Base-by-base conservation (phyloP, 1,140 invertebrate genomes). In the Drosophila mauritiana region DNA sequence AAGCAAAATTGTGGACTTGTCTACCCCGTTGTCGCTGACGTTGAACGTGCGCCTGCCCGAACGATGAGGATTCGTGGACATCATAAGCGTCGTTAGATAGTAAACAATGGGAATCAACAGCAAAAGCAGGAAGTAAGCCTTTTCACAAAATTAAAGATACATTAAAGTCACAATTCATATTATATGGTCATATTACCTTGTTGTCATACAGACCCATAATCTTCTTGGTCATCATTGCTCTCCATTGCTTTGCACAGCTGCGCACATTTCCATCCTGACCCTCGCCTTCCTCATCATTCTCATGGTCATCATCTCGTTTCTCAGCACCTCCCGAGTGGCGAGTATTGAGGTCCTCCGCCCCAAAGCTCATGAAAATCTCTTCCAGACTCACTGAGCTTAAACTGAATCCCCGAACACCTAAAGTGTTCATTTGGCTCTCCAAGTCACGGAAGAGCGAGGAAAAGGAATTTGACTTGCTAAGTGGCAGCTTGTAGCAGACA, bases 341-440 rank as follows among this genome's bases (percentile, higher is more conserved):
- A 13, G 36, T 4, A 1, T 11, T 10, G 1, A 12, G 3, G 6
- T 68, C 40, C 31, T 72, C 68, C 3, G 59, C 43, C 1, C 67
- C 67, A 3, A 43, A 45, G 0, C 13, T 31, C 67, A 69, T 69
- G 68, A 94, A 95, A 25, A 97, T 97, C 91, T 98, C 97, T 91
- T 98, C 97, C 31, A 98, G 91, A 1, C 97, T 97, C 10, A 97
- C 97, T 96, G 98, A 97, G 13, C 97, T 97, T 0, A 98, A 95
- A 0, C 97, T 97, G 91, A 97, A 98, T 86, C 96, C 97, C 56
- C 68, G 51, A 2, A 52, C 12, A 48, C 68, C 27, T 10, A 63
- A 10, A 20, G 31, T 4, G 1, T 36, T 22, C 37, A 31, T 43
- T 5, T 48, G 5, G 10, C 17, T 1, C 42, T 76, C 70, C 15